Conservation (phyloP, 2,113 vertebrate species). For the Peromyscus polionotus region DNA sequence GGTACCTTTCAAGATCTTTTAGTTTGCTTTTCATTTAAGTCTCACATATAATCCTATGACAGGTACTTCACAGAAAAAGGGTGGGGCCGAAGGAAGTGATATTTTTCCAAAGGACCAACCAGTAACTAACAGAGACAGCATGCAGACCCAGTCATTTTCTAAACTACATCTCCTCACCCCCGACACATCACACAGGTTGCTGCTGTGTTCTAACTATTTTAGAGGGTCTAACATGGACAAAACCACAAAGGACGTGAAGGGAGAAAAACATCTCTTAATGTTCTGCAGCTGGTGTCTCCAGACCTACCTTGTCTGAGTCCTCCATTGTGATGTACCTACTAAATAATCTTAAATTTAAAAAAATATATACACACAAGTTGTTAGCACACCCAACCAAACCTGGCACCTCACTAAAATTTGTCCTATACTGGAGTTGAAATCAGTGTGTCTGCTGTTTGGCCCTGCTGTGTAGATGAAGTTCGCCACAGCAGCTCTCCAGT, state of each 20-base stretch:
- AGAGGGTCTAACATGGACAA: not conserved
- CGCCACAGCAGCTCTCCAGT: not conserved
- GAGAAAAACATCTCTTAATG: not conserved
- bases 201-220: not conserved
- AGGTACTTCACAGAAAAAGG: not conserved
- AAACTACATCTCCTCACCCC: not conserved
- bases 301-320: not conserved
- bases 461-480: not conserved
- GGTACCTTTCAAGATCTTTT: slow-evolving; percentile 23
- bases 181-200: not conserved
- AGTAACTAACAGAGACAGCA: not conserved
- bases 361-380: not conserved
- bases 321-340: slow-evolving; percentile 18
- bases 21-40: slow-evolving; percentile 19
- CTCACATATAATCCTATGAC: not conserved
- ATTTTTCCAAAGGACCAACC: not conserved
- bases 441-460: not conserved
- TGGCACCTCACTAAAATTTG: not conserved
- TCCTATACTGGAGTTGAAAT: not conserved
- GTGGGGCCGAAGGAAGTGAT: not conserved
- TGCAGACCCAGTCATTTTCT: not conserved
- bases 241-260: not conserved
- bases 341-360: not conserved
- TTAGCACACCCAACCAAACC: not conserved
- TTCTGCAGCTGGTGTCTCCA: not conserved